Conservation (phyloP, 1,140 invertebrate genomes). For the Bombus cullumanus region DNA sequence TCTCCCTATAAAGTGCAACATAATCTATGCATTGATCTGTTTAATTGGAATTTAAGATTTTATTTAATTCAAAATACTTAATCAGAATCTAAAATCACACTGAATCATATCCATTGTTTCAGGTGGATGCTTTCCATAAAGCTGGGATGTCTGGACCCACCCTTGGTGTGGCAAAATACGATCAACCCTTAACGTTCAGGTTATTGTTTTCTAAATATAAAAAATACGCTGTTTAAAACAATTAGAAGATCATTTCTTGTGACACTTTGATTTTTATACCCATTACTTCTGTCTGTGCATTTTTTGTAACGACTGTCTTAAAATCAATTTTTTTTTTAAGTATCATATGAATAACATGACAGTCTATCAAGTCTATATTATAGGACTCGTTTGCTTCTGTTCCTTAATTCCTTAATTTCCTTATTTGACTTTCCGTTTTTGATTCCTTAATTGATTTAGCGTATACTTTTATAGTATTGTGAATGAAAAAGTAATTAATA, state of each 20-base stretch:
- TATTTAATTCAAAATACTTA: too few relatives aligned
- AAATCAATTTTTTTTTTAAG: not conserved
- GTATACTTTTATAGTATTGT: not conserved
- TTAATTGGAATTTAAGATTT: too few relatives aligned
- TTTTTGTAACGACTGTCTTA: too few relatives aligned
- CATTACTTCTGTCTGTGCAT: too few relatives aligned
- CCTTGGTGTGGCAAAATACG: constrained; percentile 79
- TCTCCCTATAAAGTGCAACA: not conserved
- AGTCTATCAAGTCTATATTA: not conserved
- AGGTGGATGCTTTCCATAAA: constrained; percentile 81
- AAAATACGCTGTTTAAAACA: not conserved
- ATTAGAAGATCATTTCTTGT: not conserved
- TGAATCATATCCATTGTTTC: not conserved
- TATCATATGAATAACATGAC: not conserved
- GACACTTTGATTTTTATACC: too few relatives aligned
- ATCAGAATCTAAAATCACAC: too few relatives aligned
- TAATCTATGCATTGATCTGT: too few relatives aligned
- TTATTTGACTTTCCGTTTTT: too few relatives aligned
- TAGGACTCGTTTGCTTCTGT: too few relatives aligned
- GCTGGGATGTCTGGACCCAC: constrained; percentile 79
- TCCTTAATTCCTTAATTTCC: too few relatives aligned
- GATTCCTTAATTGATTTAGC: not conserved
- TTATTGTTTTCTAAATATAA: constrained; percentile 49
- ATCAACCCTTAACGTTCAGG: constrained; percentile 80
- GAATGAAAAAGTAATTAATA: constrained; percentile 10